Base-by-base conservation (phyloP, 2,888 invertebrate genomes). In the Gnatocerus cornutus region DNA sequence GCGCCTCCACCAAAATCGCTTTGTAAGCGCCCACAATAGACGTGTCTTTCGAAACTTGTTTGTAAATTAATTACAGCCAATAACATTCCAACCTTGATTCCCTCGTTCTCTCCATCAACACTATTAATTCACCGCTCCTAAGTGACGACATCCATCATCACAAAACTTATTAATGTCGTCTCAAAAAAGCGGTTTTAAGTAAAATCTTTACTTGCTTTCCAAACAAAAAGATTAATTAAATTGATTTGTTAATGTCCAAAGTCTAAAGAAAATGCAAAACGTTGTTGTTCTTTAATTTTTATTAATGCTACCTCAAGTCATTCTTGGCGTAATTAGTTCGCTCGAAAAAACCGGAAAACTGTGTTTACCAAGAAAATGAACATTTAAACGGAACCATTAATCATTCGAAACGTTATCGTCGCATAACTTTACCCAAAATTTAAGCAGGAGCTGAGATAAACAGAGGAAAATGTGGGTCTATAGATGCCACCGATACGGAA, bases 281-380 rank as follows among this genome's bases (percentile, higher is more conserved):
- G 10, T 10, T 43, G 14, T 43, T 46, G 8, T n/a, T 7, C 8
- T 21, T 41, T 56, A 56, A 56, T 39, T 59, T 29, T 43, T 46
- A 59, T 59, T 59, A 59, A 45, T 45, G 45, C 12, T 29, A 12
- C 6, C 14, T 1, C n/a, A 12, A 10, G 7, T n/a, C 13, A 27
- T 29, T 41, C 21, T 12, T 16, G 9, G 16, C 33, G n/a, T 14
- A 59, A 59, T 59, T 14, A 59, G 43, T 39, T 43, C 8, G 16
- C n/a, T 13, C 9, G 39, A 5, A 52, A 52, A 52, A 52, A 33
- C 33, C 55, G 4, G 55, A 14, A 55, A 33, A 14, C 39, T 9
- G 14, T 55, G 53, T 39, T 55, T 55, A 55, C 53, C 37, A 39
- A n/a, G 37, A 55, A 55, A 55, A 55, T 55, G 39, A 41, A 56